These are phyloP conservation scores for Phaethon lepturus DNA, from an alignment of 2,113 vertebrate species.

Conservation along the genomic window DNA sequence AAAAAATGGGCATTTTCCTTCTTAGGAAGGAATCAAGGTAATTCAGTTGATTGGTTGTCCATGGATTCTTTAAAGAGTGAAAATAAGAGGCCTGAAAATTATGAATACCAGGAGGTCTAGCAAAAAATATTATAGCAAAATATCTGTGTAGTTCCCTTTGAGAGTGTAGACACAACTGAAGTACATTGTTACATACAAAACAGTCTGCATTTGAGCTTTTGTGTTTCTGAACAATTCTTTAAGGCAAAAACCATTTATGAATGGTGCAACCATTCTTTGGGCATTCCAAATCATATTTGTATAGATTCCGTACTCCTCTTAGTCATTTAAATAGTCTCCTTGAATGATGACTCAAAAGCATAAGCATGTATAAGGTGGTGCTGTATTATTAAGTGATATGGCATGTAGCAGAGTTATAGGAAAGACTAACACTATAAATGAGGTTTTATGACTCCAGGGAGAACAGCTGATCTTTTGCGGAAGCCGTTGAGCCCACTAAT, in stretches of 20 bases:
- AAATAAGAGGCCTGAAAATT: neutral
- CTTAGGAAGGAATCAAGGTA: neutral
- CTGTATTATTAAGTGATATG: neutral
- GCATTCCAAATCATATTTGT: neutral
- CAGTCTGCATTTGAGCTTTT: neutral
- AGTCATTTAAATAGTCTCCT: neutral
- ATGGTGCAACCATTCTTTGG: neutral
- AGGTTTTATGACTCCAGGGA: neutral
- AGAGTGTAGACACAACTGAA: neutral
- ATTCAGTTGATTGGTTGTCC: neutral
- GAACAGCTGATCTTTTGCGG: neutral
- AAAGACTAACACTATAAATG: neutral
- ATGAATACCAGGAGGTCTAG: neutral
- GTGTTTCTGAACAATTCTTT: neutral
- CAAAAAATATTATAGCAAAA: neutral
- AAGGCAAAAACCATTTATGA: neutral
- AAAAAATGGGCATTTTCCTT: neutral
- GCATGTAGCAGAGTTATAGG: neutral
- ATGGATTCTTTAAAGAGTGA: neutral
- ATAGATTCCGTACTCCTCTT: neutral
- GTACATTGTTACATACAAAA: neutral
- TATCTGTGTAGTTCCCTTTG: neutral
- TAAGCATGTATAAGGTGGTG: rapidly evolving
- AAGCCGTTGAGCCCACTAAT: neutral
- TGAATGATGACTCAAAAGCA: neutral